A percentile compares a stretch with the other conserved stretches of the same genome.
Conservation (phyloP, 2,888 invertebrate species). For the Melikaiella ostensackeni region DNA sequence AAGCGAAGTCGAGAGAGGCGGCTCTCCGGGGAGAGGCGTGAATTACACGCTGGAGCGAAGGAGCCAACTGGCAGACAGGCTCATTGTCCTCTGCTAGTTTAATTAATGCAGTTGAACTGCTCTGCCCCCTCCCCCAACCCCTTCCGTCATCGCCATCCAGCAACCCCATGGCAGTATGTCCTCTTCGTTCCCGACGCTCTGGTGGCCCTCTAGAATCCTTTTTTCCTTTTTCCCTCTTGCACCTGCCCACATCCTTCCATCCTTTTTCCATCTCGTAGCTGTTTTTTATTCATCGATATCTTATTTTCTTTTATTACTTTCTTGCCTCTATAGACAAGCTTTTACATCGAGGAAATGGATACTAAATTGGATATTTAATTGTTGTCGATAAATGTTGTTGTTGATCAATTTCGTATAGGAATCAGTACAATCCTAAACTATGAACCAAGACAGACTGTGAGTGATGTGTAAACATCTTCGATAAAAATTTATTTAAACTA, state of each 20-base stretch:
- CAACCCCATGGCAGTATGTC: background rate
- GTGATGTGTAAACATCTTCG: too few species aligned
- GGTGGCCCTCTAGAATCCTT: conserved; percentile 29
- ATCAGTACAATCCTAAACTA: too few species aligned
- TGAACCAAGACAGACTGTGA: too few species aligned
- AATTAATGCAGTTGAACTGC: conserved; percentile 61
- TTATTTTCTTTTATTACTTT: background rate
- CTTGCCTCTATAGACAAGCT: background rate
- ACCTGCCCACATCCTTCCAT: conserved; percentile 14
- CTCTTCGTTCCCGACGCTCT: conserved; percentile 39
- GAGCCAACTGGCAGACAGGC: conserved; percentile 65
- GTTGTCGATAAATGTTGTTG: too few species aligned
- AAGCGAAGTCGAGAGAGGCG: conserved; percentile 66
- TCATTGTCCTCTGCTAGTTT: conserved; percentile 76
- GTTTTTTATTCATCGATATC: background rate
- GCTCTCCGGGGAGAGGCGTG: conserved; percentile 64
- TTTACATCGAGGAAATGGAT: background rate
- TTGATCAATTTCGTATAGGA: too few species aligned
- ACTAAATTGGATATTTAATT: background rate
- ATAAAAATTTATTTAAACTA: too few species aligned
- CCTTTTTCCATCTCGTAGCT: background rate
- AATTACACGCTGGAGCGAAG: conserved; percentile 48
- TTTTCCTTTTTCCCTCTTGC: conserved; percentile 45
- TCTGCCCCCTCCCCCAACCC: background rate
- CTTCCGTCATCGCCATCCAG: background rate